Percentiles rank a stretch among this genome's conserved stretches.
These are phyloP conservation scores for Yponomeuta malinellus DNA, from an alignment of 2,888 invertebrate genomes.

Conservation along the genomic window DNA sequence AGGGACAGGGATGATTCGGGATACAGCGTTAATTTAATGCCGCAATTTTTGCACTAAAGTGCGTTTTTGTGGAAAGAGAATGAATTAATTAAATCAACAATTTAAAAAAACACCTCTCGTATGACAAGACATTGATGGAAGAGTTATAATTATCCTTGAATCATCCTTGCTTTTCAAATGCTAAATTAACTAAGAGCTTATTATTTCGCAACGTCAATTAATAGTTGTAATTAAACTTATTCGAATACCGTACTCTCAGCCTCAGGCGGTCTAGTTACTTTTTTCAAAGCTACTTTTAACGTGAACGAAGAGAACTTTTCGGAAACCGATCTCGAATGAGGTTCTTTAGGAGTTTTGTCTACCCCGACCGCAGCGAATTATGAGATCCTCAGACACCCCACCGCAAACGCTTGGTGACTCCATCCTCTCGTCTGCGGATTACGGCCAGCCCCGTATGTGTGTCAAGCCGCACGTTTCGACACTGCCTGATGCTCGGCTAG, in stretches of 20 bases:
- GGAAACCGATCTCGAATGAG: neutral
- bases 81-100: neutral
- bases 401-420: neutral
- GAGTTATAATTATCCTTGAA: neutral
- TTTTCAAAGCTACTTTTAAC: neutral
- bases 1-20: conserved; percentile 42
- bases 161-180: conserved; percentile 4
- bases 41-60: neutral
- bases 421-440: conserved; percentile 33
- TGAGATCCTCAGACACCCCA: neutral
- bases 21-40: conserved; percentile 17
- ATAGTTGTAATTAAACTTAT: neutral
- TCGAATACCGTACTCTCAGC: neutral
- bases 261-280: neutral
- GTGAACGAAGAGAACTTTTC: neutral
- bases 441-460: conserved; percentile 50
- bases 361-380: neutral
- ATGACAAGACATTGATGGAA: neutral
- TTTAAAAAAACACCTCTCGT: neutral
- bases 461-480: conserved; percentile 62
- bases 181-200: conserved; percentile 1
- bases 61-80: neutral
- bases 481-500: conserved; percentile 45
- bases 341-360: neutral
- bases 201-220: neutral